Percentiles rank a stretch among this genome's conserved stretches.
These are phyloP conservation scores for Anoura caudifer DNA, from an alignment of 2,113 vertebrate species.

Conservation along the genomic window DNA sequence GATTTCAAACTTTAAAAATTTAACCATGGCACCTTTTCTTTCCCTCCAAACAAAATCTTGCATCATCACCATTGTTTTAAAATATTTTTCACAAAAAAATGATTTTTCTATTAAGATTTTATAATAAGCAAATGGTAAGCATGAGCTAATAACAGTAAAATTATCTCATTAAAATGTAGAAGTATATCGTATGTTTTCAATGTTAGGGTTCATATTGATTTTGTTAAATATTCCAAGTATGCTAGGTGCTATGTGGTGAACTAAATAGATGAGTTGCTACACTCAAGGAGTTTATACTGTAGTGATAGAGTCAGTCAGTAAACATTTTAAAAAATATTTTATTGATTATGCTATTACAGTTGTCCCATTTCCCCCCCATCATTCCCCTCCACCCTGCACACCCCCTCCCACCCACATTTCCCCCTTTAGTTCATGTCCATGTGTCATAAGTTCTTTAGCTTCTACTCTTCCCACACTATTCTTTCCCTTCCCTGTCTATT, in stretches of 20 bases:
- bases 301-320: background rate
- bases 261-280: background rate
- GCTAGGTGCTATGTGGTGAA: background rate
- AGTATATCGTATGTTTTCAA: background rate
- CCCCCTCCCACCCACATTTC: too few relatives aligned
- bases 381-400: too few relatives aligned
- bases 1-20: slow-evolving; percentile 7
- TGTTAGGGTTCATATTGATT: background rate
- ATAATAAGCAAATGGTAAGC: background rate
- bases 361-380: too few relatives aligned
- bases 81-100: background rate
- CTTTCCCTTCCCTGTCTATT: too few relatives aligned
- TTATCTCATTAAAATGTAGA: background rate
- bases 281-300: background rate
- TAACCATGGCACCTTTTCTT: background rate
- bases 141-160: background rate
- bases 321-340: too few relatives aligned
- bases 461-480: too few relatives aligned
- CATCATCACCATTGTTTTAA: background rate
- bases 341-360: too few relatives aligned
- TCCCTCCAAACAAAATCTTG: slow-evolving; percentile 1
- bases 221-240: background rate
- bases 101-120: background rate
- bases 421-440: too few relatives aligned
- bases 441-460: too few relatives aligned